Percentiles rank a stretch among this genome's conserved stretches.
Evolutionary conservation across 2,113 vertebrate genomes (phyloP).

Genomic region (Potamarius usumacintae): DNA sequence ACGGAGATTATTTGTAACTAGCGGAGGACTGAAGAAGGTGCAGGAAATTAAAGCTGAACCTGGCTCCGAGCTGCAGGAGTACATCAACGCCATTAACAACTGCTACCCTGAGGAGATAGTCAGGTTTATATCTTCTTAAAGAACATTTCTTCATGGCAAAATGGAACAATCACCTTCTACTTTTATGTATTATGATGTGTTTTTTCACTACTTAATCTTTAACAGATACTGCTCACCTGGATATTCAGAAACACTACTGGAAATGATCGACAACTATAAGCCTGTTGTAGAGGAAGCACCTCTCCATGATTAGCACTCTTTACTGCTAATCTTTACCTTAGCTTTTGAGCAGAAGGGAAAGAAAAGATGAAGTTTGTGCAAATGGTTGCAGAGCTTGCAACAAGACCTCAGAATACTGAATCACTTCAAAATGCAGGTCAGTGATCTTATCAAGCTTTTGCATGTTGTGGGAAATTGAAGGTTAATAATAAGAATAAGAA

Average conservation of each 20-base stretch:
- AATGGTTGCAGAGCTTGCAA: constrained; percentile 80
- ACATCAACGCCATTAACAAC: constrained; percentile 86
- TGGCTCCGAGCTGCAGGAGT: constrained; percentile 84
- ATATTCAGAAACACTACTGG: constrained; percentile 85
- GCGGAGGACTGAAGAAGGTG: constrained; percentile 90
- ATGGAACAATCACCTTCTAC: neutral
- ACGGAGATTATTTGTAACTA: constrained; percentile 89
- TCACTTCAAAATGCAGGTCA: constrained; percentile 81
- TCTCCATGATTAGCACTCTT: neutral
- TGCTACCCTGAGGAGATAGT: constrained; percentile 96
- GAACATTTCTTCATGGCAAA: neutral
- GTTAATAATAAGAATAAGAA: too few relatives aligned
- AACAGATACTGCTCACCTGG: constrained; percentile 91
- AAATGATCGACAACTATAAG: too few relatives aligned
- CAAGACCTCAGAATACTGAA: constrained; percentile 81
- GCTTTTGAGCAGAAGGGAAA: constrained; percentile 86
- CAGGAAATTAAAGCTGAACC: constrained; percentile 90
- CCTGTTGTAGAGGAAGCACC: too few relatives aligned
- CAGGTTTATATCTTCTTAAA: constrained; percentile 73
- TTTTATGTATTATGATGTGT: neutral
- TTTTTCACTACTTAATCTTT: constrained; percentile 37
- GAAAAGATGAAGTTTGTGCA: constrained; percentile 84
- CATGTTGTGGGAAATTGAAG: neutral
- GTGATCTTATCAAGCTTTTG: neutral
- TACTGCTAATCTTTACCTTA: constrained; percentile 47